These are phyloP conservation scores for Boleophthalmus pectinirostris DNA, from an alignment of 2,113 vertebrate species.

Conservation along the genomic window DNA sequence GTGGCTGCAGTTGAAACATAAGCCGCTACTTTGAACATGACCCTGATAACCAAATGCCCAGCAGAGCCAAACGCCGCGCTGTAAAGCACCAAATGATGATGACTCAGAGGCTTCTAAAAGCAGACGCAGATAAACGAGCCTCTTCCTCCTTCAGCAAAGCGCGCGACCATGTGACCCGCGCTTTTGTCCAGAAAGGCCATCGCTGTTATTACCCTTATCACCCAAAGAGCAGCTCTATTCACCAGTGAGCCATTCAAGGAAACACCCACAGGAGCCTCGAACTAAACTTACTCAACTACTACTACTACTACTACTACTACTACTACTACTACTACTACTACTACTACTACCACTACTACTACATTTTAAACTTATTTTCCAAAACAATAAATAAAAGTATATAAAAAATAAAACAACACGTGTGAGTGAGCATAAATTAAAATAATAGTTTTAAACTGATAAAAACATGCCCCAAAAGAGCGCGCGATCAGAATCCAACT, in stretches of 20 bases:
- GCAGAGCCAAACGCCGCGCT: slow-evolving; percentile 55
- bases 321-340: neutral
- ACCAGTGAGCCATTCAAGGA: neutral
- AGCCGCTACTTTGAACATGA: slow-evolving; percentile 77
- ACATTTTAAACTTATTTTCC: neutral
- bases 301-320: too few species aligned
- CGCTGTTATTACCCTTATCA: slow-evolving; percentile 7
- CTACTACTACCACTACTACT: neutral
- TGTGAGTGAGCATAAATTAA: neutral
- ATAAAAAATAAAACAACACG: neutral
- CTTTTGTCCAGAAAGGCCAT: slow-evolving; percentile 1
- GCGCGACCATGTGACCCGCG: slow-evolving; percentile 3
- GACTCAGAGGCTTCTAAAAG: slow-evolving; percentile 59
- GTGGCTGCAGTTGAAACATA: slow-evolving; percentile 49
- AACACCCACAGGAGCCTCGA: neutral
- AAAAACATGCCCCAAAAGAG: neutral
- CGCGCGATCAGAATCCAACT: neutral
- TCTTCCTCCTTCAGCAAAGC: slow-evolving; percentile 33
- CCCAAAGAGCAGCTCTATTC: neutral
- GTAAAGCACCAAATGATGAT: slow-evolving; percentile 64
- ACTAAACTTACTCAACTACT: too few species aligned
- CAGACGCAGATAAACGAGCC: slow-evolving; percentile 46
- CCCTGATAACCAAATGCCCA: slow-evolving; percentile 73
- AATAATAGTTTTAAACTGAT: neutral
- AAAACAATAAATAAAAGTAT: neutral